Conservation (phyloP, 2,797 vertebrate species). For the Gobionotothen gibberifrons region DNA sequence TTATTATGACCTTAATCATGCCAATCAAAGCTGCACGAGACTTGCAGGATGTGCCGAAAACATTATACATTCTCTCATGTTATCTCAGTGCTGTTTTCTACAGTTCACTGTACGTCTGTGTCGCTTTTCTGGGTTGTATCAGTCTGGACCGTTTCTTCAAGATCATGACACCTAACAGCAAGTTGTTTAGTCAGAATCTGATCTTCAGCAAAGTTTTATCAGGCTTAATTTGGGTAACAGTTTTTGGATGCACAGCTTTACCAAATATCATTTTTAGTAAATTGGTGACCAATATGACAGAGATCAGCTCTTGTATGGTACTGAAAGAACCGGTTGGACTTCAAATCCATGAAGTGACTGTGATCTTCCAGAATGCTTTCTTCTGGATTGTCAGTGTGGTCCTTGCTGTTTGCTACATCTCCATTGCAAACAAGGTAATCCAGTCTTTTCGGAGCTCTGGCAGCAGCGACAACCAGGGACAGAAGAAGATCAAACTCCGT, state of each 20-base stretch:
- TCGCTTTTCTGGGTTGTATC: conserved; percentile 89
- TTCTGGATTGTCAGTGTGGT: conserved; percentile 86
- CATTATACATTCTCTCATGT: conserved; percentile 78
- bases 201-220: conserved; percentile 86
- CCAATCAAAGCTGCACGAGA: conserved; percentile 82
- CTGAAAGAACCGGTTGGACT: conserved; percentile 84
- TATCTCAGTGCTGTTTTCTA: conserved; percentile 86
- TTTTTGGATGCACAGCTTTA: conserved; percentile 72
- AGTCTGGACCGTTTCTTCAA: conserved; percentile 92
- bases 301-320: conserved; percentile 69
- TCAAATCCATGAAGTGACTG: conserved; percentile 72
- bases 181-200: conserved; percentile 84
- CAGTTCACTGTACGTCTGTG: conserved; percentile 87
- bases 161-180: conserved; percentile 87
- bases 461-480: conserved; percentile 85
- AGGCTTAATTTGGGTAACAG: conserved; percentile 78
- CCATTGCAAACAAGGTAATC: conserved; percentile 89
- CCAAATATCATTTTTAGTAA: conserved; percentile 87
- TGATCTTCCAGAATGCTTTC: conserved; percentile 77
- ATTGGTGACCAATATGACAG: conserved; percentile 52
- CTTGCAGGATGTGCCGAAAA: conserved; percentile 62
- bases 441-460: conserved; percentile 90
- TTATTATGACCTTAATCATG: conserved; percentile 88
- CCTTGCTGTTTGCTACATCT: conserved; percentile 88
- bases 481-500: conserved; percentile 88